Base-by-base conservation (phyloP, 1,140 invertebrate species). In the Carcinoscorpius rotundicauda region DNA sequence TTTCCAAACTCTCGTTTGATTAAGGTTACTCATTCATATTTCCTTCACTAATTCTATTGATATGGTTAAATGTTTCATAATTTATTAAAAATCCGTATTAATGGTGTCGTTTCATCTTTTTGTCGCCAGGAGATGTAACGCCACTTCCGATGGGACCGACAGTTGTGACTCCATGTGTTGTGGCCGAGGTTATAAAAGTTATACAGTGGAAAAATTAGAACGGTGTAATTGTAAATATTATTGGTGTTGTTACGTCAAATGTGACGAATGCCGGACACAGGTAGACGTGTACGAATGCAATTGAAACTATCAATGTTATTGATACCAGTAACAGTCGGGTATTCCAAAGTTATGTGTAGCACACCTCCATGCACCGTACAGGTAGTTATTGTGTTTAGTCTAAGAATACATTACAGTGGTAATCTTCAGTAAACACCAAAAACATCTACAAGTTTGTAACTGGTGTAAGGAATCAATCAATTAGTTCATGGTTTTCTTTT, bases 191-290 rank as follows among this genome's bases (percentile, higher is more conserved):
- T 86, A 90, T 75, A 78, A 83, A 57, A 89, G 86, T 3, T 81
- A 83, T 60, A 83, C 84, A 57, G 80, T 82, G 53, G 82, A 84
- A 72, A 82, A 83, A 52, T 79, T 85, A 51, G 86, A 88, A 75
- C 80, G 87, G 72, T 94, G 91, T 77, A 84, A 89, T 71, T 95
- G 91, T 81, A 88, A 89, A 76, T 93, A 92, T 78, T 84, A 91
- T 75, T 91, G 88, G 82, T 94, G 91, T 77, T 94, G 91, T 77
- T 87, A 88, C 73, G 91, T 95, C 6, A 86, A 88, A 75, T 95
- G 91, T 77, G 86, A 93, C 76, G 85, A 84, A 3, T 91, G 88
- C 76, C 79, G 82, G 68, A 80, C 81, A 69, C 80, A 82, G 72
- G 81, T 81, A 60, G 82, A 86, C 72, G 83, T 83, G 58, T 82